phyloP scores from a whole-genome alignment of 2,888 invertebrate genomes.

The Shargacucullia verbasci region DNA sequence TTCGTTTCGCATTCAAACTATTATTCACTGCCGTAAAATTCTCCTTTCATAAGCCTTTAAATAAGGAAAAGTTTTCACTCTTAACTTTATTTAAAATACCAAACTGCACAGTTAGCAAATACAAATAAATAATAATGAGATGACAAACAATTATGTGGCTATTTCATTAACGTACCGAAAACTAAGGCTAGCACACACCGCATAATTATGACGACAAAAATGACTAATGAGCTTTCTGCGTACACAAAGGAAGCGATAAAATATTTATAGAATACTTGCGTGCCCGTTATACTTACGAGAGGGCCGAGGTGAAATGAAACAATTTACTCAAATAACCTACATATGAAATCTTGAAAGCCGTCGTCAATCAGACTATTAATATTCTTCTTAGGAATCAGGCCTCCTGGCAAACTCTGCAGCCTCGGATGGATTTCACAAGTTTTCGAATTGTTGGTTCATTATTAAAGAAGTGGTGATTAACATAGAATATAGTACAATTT shows the following conservation, averaged over 20 bases:
- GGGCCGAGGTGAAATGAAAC: slow-evolving; percentile 36
- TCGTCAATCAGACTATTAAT: no score
- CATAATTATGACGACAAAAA: slow-evolving; percentile 57
- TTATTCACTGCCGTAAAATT: slow-evolving; percentile 34
- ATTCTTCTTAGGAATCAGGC: no score
- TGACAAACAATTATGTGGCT: slow-evolving; percentile 21
- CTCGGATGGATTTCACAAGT: no score
- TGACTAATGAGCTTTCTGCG: slow-evolving; percentile 60
- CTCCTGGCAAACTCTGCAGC: no score
- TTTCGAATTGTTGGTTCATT: no score
- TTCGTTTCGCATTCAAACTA: slow-evolving; percentile 30
- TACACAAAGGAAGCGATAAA: slow-evolving; percentile 61
- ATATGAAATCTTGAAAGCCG: slow-evolving; percentile 4
- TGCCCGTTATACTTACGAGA: slow-evolving; percentile 46
- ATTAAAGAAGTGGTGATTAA: no score
- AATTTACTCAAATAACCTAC: slow-evolving; percentile 30
- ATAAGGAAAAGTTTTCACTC: slow-evolving; percentile 28
- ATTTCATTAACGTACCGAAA: slow-evolving; percentile 32
- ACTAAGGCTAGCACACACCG: slow-evolving; percentile 24
- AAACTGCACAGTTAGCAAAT: slow-evolving; percentile 8
- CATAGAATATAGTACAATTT: no score
- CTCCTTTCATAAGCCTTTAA: slow-evolving; percentile 28
- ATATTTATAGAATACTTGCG: slow-evolving; percentile 64
- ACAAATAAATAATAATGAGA: slow-evolving; percentile 5
- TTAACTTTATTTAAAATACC: background rate